Percentiles rank a stretch among this genome's conserved stretches.
phyloP scores from a whole-genome alignment of 1,140 invertebrate species.

The Ditylenchus dipsaci region DNA sequence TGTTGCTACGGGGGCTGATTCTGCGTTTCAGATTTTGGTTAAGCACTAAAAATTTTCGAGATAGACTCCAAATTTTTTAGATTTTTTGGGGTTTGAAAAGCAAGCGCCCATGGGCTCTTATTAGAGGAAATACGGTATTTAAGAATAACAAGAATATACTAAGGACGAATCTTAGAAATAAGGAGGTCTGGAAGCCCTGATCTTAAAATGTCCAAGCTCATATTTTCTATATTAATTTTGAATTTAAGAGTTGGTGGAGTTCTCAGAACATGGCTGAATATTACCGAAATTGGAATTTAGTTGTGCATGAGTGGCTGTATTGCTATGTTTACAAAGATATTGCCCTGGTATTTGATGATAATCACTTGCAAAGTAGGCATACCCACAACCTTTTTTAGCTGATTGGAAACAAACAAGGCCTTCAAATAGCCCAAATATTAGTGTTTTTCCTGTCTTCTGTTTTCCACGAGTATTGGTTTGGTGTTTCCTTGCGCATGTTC shows the following conservation, averaged over 20 bases:
- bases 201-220: not conserved
- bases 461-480: conserved; percentile 79
- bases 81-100: no score
- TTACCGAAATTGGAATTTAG: conserved; percentile 86
- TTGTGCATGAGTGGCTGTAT: conserved; percentile 84
- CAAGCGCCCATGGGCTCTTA: no score
- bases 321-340: conserved; percentile 83
- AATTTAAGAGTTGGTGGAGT: conserved; percentile 85
- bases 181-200: no score
- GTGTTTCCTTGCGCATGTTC: conserved; percentile 74
- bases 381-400: conserved; percentile 37
- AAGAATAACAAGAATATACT: no score
- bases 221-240: not conserved
- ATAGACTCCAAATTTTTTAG: no score
- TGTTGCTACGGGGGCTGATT: no score
- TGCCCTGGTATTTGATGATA: conserved; percentile 63
- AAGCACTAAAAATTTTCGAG: no score
- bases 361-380: not conserved
- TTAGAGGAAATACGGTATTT: no score
- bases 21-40: no score
- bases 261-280: conserved; percentile 73
- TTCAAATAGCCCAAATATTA: conserved; percentile 59
- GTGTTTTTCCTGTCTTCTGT: conserved; percentile 68
- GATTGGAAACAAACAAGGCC: conserved; percentile 39
- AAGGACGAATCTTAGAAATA: no score